These are phyloP conservation scores for Thalpophila matura DNA, from an alignment of 2,888 invertebrate species.

Conservation along the genomic window DNA sequence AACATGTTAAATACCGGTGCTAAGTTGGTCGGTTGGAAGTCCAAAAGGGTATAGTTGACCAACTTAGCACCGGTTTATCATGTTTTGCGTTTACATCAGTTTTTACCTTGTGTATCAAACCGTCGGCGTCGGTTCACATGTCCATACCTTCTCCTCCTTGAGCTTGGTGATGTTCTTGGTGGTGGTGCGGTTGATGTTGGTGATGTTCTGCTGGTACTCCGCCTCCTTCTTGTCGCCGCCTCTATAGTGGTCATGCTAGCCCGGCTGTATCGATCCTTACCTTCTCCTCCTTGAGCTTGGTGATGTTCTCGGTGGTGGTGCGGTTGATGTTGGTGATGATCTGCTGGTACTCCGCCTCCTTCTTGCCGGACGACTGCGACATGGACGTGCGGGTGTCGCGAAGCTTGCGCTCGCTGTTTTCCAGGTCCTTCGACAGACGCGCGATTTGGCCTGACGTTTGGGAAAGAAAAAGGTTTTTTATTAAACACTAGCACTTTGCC, in stretches of 20 bases:
- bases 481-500: no score
- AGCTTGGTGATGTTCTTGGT: slow-evolving; percentile 94
- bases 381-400: slow-evolving; percentile 93
- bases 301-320: slow-evolving; percentile 93
- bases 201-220: slow-evolving; percentile 94
- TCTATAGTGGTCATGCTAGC: no score
- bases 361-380: slow-evolving; percentile 93
- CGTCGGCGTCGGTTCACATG: no score
- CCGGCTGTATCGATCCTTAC: no score
- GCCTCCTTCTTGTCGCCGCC: slow-evolving; percentile 95
- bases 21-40: no score
- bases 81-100: no score
- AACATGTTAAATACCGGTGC: no score
- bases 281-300: slow-evolving; percentile 94
- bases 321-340: slow-evolving; percentile 93
- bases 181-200: slow-evolving; percentile 93
- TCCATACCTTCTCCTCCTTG: slow-evolving; percentile 93
- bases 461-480: not conserved
- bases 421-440: slow-evolving; percentile 94
- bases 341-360: slow-evolving; percentile 95
- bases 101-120: no score
- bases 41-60: no score
- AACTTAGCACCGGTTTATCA: no score
- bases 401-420: slow-evolving; percentile 92
- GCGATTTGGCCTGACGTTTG: slow-evolving; percentile 91